Percentiles rank a stretch among this genome's conserved stretches.
These are phyloP conservation scores for Siniperca obscura DNA, from an alignment of 2,797 vertebrate genomes.

Conservation along the genomic window DNA sequence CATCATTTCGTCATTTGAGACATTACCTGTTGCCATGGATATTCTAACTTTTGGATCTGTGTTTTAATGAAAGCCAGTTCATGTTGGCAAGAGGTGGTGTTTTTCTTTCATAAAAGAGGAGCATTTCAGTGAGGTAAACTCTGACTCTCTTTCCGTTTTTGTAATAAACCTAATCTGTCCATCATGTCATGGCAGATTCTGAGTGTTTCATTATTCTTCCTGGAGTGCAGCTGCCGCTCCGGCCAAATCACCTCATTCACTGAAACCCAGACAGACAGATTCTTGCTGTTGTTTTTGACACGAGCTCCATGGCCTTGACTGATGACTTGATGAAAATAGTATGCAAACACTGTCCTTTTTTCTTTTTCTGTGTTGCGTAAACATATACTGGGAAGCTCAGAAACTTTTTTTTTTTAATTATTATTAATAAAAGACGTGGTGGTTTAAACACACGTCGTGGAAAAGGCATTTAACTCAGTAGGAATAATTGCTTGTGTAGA, in stretches of 20 bases:
- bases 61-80: slow-evolving; percentile 31
- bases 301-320: slow-evolving; percentile 16
- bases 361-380: not conserved
- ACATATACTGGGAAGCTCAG: not conserved
- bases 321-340: slow-evolving; percentile 6
- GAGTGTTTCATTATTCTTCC: slow-evolving; percentile 12
- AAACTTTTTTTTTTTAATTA: not conserved
- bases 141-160: not conserved
- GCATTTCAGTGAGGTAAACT: not conserved
- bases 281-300: slow-evolving; percentile 18
- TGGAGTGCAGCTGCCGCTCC: not conserved
- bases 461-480: not conserved
- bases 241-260: slow-evolving; percentile 7
- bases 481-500: not conserved
- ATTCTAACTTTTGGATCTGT: not conserved
- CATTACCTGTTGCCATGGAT: slow-evolving; percentile 29
- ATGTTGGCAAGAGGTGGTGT: not conserved
- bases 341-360: not conserved
- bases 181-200: not conserved
- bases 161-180: slow-evolving; percentile 35
- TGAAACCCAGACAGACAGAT: slow-evolving; percentile 11
- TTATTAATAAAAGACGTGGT: not conserved
- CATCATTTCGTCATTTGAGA: not conserved
- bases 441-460: not conserved
- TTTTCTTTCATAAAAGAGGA: slow-evolving; percentile 20